Percentiles rank a stretch among this genome's conserved stretches.
These are phyloP conservation scores for Elysia crispata DNA, from an alignment of 2,888 invertebrate species.

Conservation along the genomic window DNA sequence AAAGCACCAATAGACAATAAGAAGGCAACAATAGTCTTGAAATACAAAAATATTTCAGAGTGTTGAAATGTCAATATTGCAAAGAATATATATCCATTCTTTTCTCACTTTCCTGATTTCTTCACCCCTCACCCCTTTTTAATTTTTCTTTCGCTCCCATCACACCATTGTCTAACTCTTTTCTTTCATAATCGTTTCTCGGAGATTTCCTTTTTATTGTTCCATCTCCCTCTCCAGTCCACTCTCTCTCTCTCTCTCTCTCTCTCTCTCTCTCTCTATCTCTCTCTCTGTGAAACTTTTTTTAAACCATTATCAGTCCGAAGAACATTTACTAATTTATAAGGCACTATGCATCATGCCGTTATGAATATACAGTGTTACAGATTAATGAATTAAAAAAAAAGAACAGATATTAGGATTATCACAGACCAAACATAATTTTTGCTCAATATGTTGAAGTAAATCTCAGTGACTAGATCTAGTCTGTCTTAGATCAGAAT, in stretches of 20 bases:
- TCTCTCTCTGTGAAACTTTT: background rate
- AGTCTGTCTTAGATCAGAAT: too few relatives aligned
- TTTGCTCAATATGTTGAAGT: too few relatives aligned
- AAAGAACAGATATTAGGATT: too few relatives aligned
- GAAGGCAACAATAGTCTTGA: too few relatives aligned
- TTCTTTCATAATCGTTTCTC: background rate
- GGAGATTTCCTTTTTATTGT: background rate
- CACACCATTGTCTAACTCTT: background rate
- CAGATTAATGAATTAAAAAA: too few relatives aligned
- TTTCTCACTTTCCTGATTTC: background rate
- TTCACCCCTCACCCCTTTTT: background rate
- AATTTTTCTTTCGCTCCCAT: background rate
- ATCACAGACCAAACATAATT: too few relatives aligned
- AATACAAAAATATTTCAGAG: too few relatives aligned
- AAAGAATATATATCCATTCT: background rate
- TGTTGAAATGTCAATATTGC: too few relatives aligned
- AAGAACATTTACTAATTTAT: background rate
- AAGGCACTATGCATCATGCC: background rate
- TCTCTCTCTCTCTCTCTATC: slow-evolving; percentile 13
- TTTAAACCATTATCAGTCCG: background rate
- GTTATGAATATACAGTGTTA: background rate
- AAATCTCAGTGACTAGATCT: too few relatives aligned
- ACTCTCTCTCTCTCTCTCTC: slow-evolving; percentile 25
- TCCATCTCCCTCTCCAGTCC: slow-evolving; percentile 14
- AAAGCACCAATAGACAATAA: too few relatives aligned